Percentiles rank a stretch among this genome's conserved stretches.
Conservation (phyloP, 2,797 vertebrate genomes). For the Macropodus opercularis region DNA sequence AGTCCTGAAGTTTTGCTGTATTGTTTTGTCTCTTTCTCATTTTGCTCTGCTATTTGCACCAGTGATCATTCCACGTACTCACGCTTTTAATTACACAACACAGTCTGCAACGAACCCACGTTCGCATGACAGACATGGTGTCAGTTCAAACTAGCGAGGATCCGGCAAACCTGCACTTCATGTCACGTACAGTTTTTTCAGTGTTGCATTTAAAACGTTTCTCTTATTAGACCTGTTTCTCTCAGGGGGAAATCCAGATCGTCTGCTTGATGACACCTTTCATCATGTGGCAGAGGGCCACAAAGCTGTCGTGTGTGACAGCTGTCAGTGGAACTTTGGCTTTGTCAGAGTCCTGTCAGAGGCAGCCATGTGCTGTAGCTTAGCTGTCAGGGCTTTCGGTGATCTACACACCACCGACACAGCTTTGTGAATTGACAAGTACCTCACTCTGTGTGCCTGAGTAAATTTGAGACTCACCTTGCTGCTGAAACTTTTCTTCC, state of each 20-base stretch:
- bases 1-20: no score
- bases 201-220: neutral
- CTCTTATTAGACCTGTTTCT: neutral
- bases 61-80: no score
- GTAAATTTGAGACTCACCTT: neutral
- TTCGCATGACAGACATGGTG: no score
- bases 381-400: neutral
- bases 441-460: slow-evolving; percentile 2
- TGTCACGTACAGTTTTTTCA: neutral
- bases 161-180: neutral
- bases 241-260: neutral
- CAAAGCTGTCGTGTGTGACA: neutral
- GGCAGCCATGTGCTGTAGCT: slow-evolving; percentile 2
- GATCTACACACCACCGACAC: slow-evolving; percentile 1
- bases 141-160: neutral
- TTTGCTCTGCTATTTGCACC: no score
- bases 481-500: slow-evolving; percentile 2
- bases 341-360: neutral
- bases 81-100: no score
- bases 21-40: no score
- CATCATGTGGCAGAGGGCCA: neutral
- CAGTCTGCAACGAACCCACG: no score
- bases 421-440: neutral
- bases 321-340: neutral
- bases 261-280: neutral